A percentile compares a stretch with the other conserved stretches of the same genome.
Evolutionary conservation across 2,888 invertebrate species (phyloP).

Genomic region (Onchidella celtica): DNA sequence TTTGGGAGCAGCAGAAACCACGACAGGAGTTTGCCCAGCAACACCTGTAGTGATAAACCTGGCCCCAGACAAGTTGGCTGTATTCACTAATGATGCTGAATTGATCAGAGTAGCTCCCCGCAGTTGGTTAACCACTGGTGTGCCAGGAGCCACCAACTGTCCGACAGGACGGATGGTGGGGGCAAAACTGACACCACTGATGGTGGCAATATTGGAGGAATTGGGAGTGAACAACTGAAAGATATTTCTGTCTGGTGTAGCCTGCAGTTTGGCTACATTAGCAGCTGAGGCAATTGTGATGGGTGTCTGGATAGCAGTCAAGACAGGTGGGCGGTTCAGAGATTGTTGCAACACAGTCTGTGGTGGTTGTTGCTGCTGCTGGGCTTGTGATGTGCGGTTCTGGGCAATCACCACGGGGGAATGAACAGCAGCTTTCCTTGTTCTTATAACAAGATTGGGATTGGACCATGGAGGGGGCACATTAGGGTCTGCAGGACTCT

Average conservation of each 20-base stretch:
- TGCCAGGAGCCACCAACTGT: slow-evolving; percentile 18
- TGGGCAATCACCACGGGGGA: slow-evolving; percentile 50
- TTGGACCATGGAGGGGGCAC: slow-evolving; percentile 78
- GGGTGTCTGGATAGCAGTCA: not conserved
- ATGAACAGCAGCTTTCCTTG: slow-evolving; percentile 68
- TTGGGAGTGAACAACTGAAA: slow-evolving; percentile 47
- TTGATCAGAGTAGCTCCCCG: slow-evolving; percentile 47
- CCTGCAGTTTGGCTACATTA: slow-evolving; percentile 27
- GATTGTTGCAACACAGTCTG: slow-evolving; percentile 40
- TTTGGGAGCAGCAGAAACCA: slow-evolving; percentile 55
- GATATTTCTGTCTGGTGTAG: slow-evolving; percentile 43
- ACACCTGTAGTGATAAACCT: slow-evolving; percentile 56
- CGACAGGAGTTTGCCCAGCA: slow-evolving; percentile 51
- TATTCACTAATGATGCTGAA: slow-evolving; percentile 47
- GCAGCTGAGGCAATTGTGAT: slow-evolving; percentile 1
- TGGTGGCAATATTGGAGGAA: slow-evolving; percentile 28
- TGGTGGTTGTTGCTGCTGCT: not conserved
- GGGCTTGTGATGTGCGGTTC: slow-evolving; percentile 19
- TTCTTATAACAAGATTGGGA: slow-evolving; percentile 79
- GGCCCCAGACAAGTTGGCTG: slow-evolving; percentile 50
- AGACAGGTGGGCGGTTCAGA: slow-evolving; percentile 4
- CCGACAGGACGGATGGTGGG: slow-evolving; percentile 36
- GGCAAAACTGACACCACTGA: slow-evolving; percentile 42
- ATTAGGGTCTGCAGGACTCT: slow-evolving; percentile 50
- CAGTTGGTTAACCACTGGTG: slow-evolving; percentile 46